Evolutionary conservation across 2,113 vertebrate species (phyloP), one percentile per base, ranked within the genome.

Genomic region (Rhinogobius similis): DNA sequence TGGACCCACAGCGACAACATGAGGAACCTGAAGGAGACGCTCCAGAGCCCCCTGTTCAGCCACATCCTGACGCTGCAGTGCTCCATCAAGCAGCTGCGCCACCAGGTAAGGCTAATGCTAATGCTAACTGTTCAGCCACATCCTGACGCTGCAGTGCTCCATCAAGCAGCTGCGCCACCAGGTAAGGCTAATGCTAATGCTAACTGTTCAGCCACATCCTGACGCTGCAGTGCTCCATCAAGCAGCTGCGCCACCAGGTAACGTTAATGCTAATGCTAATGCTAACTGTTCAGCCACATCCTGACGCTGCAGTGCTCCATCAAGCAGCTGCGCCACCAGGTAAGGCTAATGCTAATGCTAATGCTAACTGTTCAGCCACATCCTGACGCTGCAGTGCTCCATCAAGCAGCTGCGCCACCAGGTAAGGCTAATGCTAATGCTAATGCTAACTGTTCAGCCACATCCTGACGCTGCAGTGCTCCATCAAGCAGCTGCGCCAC

Each of bases 11-110:
- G 92, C 9, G 95, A 95, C 23, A 92, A 89, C 29, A 84, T 99
- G 68, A 82, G 90, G 18, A 76, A 89, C 52, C 82, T 99, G 12
- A 73, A 80, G 38, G 94, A 94, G 73, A 94, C 93, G 0, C 91
- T 99, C 56, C 92, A 89, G 85, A 98, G 95, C 65, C 98, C 97
- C 0, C 92, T 98, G 72, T 96, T 98, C 70, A 94, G 90, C 86
- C 96, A 97, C 89, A 96, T 99, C 63, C 92, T 99, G 67, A 97
- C 95, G 3, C 94, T 99, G 67, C 97, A 98, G 92, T 94, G 95
- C 81, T 97, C 96, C 69, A 94, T 98, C 91, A 96, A 92, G 70
- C 97, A 98, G 72, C 94, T 98, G 48, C 94, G 93, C 62, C 93
- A 95, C 18, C 95, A 99, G 90, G 90, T 91, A 62, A 32, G 29